A percentile compares a stretch with the other conserved stretches of the same genome.
These are phyloP conservation scores for Phoebastria nigripes DNA, from an alignment of 2,797 vertebrate genomes.

Conservation along the genomic window DNA sequence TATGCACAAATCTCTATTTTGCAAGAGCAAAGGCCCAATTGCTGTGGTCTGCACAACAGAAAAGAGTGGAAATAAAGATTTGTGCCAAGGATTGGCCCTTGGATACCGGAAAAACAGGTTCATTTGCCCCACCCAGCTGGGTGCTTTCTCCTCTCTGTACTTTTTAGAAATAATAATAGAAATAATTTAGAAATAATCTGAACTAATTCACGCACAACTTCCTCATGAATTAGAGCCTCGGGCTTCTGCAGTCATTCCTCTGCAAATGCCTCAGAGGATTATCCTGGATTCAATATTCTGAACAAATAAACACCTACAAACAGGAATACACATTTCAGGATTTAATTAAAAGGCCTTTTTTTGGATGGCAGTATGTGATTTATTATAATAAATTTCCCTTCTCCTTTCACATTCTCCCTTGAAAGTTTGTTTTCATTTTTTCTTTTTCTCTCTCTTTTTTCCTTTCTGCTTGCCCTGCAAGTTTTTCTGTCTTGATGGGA, in stretches of 20 bases:
- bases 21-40: not conserved
- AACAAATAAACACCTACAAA: conserved; percentile 29
- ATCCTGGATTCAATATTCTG: conserved; percentile 41
- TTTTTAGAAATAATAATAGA: not conserved
- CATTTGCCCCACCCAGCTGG: not conserved
- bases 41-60: no score
- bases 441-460: not conserved
- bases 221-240: not conserved
- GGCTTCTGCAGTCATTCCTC: conserved; percentile 43
- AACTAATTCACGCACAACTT: not conserved
- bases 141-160: not conserved
- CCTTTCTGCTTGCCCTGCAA: not conserved
- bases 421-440: not conserved
- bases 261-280: conserved; percentile 63
- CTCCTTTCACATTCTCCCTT: not conserved
- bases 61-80: no score
- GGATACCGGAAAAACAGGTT: conserved; percentile 4
- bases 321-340: not conserved
- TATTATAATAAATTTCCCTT: not conserved
- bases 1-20: not conserved
- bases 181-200: not conserved
- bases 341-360: conserved; percentile 52
- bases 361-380: not conserved
- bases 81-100: not conserved
- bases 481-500: not conserved